phyloP scores from a whole-genome alignment of 2,113 vertebrate species.

The Actenoides hombroni region DNA sequence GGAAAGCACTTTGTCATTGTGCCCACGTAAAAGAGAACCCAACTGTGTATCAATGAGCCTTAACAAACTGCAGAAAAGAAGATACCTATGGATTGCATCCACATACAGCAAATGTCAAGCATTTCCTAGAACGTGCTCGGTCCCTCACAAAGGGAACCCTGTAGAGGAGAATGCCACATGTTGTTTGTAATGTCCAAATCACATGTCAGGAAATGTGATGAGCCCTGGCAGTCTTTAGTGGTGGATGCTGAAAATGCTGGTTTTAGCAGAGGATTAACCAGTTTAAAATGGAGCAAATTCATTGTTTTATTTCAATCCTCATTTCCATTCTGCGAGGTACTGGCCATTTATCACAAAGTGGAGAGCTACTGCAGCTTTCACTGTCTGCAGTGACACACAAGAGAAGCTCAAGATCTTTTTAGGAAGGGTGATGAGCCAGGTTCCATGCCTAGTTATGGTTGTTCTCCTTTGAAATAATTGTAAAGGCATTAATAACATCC shows the following conservation, averaged over 20 bases:
- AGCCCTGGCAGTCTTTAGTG: neutral
- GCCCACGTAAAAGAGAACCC: neutral
- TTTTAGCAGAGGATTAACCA: neutral
- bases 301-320: neutral
- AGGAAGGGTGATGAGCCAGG: neutral
- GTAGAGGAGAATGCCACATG: neutral
- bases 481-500: neutral
- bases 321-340: neutral
- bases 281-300: neutral
- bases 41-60: rapidly evolving
- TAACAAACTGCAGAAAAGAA: neutral
- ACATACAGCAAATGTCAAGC: neutral
- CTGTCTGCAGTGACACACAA: neutral
- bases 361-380: neutral
- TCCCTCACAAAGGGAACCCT: neutral
- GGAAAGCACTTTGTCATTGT: neutral
- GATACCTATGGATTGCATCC: too few species aligned
- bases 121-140: neutral
- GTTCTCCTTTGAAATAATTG: neutral
- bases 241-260: neutral
- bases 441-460: neutral
- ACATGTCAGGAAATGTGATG: conserved; percentile 13
- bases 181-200: neutral
- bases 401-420: neutral
- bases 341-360: neutral